phyloP scores from a whole-genome alignment of 2,797 vertebrate species.

The Spea hammondii region DNA sequence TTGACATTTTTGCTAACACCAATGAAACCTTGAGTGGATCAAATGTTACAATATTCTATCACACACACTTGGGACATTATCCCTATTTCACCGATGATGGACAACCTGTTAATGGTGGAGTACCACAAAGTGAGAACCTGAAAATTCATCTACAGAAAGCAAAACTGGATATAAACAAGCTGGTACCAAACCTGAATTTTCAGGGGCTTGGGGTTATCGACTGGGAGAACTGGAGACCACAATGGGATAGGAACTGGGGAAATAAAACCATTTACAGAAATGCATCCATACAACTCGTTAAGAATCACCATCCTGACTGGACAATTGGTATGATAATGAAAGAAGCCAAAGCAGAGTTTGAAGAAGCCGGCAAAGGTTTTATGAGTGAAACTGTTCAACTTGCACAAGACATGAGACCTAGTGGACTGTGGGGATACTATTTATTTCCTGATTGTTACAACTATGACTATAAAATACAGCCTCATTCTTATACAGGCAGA shows the following conservation, averaged over 20 bases:
- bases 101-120: constrained; percentile 76
- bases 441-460: constrained; percentile 92
- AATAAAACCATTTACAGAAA: constrained; percentile 81
- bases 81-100: constrained; percentile 78
- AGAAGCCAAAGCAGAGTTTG: constrained; percentile 81
- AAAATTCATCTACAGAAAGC: constrained; percentile 81
- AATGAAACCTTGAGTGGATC: constrained; percentile 83
- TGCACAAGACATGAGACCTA: constrained; percentile 74
- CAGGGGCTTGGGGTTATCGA: constrained; percentile 83
- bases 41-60: constrained; percentile 86
- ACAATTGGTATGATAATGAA: constrained; percentile 75
- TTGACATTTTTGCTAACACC: constrained; percentile 82
- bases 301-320: constrained; percentile 77
- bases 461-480: constrained; percentile 82
- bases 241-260: constrained; percentile 90
- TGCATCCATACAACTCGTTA: constrained; percentile 79
- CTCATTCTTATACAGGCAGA: constrained; percentile 76
- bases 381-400: constrained; percentile 82
- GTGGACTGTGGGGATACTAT: constrained; percentile 86
- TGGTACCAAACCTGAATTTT: constrained; percentile 80
- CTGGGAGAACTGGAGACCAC: constrained; percentile 90
- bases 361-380: constrained; percentile 76
- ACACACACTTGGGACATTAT: constrained; percentile 82
- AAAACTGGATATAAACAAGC: constrained; percentile 74
- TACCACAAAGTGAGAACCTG: constrained; percentile 85